A percentile compares a stretch with the other conserved stretches of the same genome.
Evolutionary conservation across 2,888 invertebrate genomes (phyloP).

Genomic region (Andrena dorsata): DNA sequence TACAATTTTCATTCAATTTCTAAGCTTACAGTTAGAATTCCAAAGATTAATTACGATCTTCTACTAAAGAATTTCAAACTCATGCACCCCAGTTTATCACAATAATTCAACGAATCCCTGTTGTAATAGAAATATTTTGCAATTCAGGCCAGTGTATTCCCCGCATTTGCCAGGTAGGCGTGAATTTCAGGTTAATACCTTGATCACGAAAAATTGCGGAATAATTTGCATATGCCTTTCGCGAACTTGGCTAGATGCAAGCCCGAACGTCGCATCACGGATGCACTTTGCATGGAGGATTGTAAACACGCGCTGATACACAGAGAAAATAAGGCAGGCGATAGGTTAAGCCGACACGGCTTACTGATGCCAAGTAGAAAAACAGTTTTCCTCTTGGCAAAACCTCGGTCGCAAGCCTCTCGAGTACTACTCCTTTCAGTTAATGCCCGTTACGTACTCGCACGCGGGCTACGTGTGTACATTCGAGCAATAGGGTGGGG

Average conservation of each 20-base stretch:
- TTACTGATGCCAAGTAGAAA: constrained; percentile 51
- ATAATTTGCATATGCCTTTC: not conserved
- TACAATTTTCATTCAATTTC: too few relatives aligned
- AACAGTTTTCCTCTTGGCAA: constrained; percentile 56
- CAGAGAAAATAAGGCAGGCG: constrained; percentile 26
- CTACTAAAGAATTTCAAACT: too few relatives aligned
- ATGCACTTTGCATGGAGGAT: constrained; percentile 1
- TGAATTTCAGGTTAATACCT: not conserved
- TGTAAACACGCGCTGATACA: not conserved
- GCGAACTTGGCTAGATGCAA: not conserved
- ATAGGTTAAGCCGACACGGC: constrained; percentile 52
- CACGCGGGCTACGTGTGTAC: constrained; percentile 10
- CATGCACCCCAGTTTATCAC: too few relatives aligned
- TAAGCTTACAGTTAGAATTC: too few relatives aligned
- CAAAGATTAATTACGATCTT: too few relatives aligned
- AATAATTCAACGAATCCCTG: too few relatives aligned
- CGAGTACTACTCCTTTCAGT: constrained; percentile 54
- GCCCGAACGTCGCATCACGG: not conserved
- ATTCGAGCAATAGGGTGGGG: constrained; percentile 17
- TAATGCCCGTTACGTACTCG: constrained; percentile 38
- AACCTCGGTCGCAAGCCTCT: constrained; percentile 45
- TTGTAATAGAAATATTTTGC: too few relatives aligned
- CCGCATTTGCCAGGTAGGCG: not conserved
- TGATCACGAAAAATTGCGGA: not conserved
- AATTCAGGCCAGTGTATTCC: too few relatives aligned